Base-by-base conservation (phyloP, 2,888 invertebrate species). In the Philhelius pedissequus region DNA sequence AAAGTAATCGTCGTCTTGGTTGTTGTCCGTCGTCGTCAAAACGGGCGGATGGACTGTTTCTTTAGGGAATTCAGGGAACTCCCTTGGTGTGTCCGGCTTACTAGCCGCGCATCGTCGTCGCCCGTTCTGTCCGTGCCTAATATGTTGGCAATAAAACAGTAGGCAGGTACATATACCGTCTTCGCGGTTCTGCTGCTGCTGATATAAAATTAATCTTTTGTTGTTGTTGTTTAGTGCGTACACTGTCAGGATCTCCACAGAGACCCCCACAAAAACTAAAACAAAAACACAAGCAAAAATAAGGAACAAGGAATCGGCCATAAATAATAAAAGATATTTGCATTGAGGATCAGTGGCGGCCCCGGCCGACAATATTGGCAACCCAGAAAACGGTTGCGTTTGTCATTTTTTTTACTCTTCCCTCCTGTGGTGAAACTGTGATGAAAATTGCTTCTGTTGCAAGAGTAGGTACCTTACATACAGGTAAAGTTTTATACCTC, bases 131-230 rank as follows among this genome's bases (percentile, higher is more conserved):
- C 86, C 87, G 87, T 88, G 87, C 87, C 88, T 88, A 88, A 88
- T 88, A 88, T 87, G 88, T 88, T 88, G 83, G 87, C 87, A 88
- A 88, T 88, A 88, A 88, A 88, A 88, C 88, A 87, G 88, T 88
- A 88, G 88, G 88, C n/a, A n/a, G n/a, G n/a, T n/a, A n/a, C n/a
- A n/a, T n/a, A n/a, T 87, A 86, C 60, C 76, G 54, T 78, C 76
- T 64, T 78, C 74, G 77, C 70, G 45, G 56, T n/a, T n/a, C n/a
- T 73, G 71, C 86, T 86, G 86, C 80, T 86, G 86, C 80, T 81
- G 86, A 81, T 86, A 86, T 73, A 77, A 81, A 84, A 84, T 84
- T 80, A 84, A 84, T 84, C 80, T 80, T 80, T 77, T 60, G 60
- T 54, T 77, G 38, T 54, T 77, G 38, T 70, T 77, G 52, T 69